Base-by-base conservation (phyloP, 2,888 invertebrate species). In the Fragum fragum region DNA sequence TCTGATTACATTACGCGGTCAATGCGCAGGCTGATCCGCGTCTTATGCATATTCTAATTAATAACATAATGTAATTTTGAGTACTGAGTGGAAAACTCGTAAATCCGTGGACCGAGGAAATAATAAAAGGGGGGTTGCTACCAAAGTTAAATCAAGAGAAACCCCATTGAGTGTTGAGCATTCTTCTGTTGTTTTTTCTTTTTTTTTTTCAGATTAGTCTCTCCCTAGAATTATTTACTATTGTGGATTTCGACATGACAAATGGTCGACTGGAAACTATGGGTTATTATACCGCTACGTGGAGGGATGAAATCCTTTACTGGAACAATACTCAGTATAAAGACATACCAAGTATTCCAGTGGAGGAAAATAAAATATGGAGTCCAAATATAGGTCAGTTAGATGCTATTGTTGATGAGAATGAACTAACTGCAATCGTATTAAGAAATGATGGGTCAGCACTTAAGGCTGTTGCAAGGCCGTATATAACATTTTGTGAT, bases 201-300 rank as follows among this genome's bases (percentile, higher is more conserved):
- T 36, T 36, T 36, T 36, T 36, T 47, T 70, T 70, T 52, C 70
- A 70, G 70, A 47, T 70, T 2, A 29, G 21, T 29, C 18, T 70
- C 29, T 18, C 18, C 16, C n/a, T 70, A 0, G 18, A 14, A 1
- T 9, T 70, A 14, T 21, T 21, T n/a, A 52, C 18, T n/a, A 70
- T 70, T 16, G 32, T 70, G 2, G 28, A 29, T 36, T 63, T 63
- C 18, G 63, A 63, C 36, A 63, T 63, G 63, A 36, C 63, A n/a
- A 63, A 63, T n/a, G 63, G 32, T 5, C 29, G 26, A 36, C 18
- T 63, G n/a, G 63, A 63, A 6, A 63, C 63, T 1, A 63, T 36
- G 29, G 63, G 63, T n/a, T 29, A 29, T 29, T 23, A 23, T 9
- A 21, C 36, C 1, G 29, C 63, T 16, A 32, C 28, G 28, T 63